Evolutionary conservation across 2,113 vertebrate species (phyloP).

Genomic region (Xenopus borealis): DNA sequence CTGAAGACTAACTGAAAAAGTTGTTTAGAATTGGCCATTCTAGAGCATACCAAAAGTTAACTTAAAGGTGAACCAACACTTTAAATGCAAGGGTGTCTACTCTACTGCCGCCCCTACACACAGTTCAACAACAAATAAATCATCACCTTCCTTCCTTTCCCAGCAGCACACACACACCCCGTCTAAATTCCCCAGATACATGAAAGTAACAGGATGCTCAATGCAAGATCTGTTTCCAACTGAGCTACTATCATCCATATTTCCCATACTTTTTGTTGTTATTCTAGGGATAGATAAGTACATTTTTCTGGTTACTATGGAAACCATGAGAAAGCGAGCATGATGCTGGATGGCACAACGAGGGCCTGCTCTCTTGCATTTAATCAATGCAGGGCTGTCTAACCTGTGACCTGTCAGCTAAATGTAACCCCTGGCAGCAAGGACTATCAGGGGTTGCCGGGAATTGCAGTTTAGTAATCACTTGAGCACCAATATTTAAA

Average conservation of each 20-base stretch:
- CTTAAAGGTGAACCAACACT: too few relatives aligned
- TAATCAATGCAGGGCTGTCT: slow-evolving; percentile 3
- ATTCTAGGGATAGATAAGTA: slow-evolving; percentile 6
- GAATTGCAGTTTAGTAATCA: too few relatives aligned
- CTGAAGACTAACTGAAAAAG: too few relatives aligned
- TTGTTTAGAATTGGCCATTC: too few relatives aligned
- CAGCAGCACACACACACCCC: slow-evolving; percentile 10
- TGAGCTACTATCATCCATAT: slow-evolving; percentile 1
- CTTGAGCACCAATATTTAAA: too few relatives aligned
- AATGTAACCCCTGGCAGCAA: too few relatives aligned
- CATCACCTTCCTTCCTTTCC: neutral
- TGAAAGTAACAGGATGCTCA: neutral
- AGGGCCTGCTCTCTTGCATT: slow-evolving; percentile 21
- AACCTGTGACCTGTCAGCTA: neutral
- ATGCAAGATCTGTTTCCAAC: neutral
- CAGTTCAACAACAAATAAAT: neutral
- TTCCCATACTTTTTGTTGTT: neutral
- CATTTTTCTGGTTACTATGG: slow-evolving; percentile 61
- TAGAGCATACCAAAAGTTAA: too few relatives aligned
- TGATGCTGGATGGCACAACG: slow-evolving; percentile 54
- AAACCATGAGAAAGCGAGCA: slow-evolving; percentile 50
- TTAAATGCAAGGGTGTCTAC: too few relatives aligned
- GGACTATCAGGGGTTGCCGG: too few relatives aligned
- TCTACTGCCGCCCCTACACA: too few relatives aligned
- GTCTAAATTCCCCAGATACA: neutral